A percentile compares a stretch with the other conserved stretches of the same genome.
These are phyloP conservation scores for Troides helena DNA, from an alignment of 2,888 invertebrate species.

Conservation along the genomic window DNA sequence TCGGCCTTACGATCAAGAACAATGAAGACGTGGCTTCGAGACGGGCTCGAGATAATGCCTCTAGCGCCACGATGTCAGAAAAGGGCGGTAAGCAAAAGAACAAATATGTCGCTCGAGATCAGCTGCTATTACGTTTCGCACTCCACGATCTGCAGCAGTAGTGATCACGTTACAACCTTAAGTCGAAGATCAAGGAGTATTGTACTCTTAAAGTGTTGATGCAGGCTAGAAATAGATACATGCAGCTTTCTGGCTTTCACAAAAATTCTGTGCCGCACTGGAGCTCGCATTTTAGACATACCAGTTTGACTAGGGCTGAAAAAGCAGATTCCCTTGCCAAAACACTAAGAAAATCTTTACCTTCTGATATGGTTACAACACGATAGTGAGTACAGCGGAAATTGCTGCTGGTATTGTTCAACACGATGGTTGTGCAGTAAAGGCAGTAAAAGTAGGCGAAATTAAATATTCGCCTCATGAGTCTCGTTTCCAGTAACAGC, in stretches of 20 bases:
- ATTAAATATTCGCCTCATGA: conserved; percentile 6
- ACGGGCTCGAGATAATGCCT: too few species aligned
- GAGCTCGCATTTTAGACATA: conserved; percentile 29
- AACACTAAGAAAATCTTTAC: conserved; percentile 23
- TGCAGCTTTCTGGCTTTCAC: conserved; percentile 17
- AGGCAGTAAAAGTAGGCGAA: conserved; percentile 11
- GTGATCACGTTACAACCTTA: conserved; percentile 29
- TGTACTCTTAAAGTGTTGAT: conserved; percentile 23
- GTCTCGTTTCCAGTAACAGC: conserved; percentile 5
- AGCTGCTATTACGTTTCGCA: neutral
- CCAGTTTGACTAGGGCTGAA: conserved; percentile 12
- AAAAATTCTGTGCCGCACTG: conserved; percentile 16
- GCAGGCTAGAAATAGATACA: conserved; percentile 15
- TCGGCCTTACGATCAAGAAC: too few species aligned
- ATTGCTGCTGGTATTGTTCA: conserved; percentile 10
- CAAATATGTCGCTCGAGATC: neutral
- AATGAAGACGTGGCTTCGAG: too few species aligned
- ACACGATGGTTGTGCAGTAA: conserved; percentile 13
- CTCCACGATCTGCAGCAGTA: conserved; percentile 30
- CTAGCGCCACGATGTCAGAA: too few species aligned
- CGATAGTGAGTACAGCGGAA: conserved; percentile 23
- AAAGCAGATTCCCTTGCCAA: conserved; percentile 30
- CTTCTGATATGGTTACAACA: conserved; percentile 1
- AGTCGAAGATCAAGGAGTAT: conserved; percentile 23
- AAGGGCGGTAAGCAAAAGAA: too few species aligned